Conservation (phyloP, 2,113 vertebrate species). For the Nyctereutes procyonoides region DNA sequence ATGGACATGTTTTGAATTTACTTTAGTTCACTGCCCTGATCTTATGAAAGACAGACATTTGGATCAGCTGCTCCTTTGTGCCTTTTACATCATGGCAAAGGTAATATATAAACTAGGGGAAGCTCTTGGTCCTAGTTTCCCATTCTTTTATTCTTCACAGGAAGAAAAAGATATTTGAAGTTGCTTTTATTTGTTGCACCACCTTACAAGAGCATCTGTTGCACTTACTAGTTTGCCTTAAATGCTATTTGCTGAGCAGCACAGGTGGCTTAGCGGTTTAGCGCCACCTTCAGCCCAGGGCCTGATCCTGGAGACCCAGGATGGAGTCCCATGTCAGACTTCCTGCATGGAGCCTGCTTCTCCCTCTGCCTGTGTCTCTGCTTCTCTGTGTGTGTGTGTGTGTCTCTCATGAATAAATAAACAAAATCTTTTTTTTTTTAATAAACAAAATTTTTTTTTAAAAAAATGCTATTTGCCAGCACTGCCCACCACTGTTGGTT, state of each 20-base stretch:
- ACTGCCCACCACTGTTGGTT: not conserved
- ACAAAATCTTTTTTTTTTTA: no score
- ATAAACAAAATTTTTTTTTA: no score
- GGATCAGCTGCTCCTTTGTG: constrained; percentile 97
- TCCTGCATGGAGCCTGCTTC: no score
- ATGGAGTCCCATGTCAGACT: no score
- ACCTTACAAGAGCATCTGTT: no score
- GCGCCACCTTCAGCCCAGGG: no score
- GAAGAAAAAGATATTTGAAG: no score
- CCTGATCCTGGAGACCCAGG: no score
- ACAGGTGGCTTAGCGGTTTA: no score
- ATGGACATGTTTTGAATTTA: constrained; percentile 97
- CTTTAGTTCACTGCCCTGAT: constrained; percentile 92
- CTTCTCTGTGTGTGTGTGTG: no score
- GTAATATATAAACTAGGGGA: constrained; percentile 78
- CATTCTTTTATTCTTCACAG: not conserved
- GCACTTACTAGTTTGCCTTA: constrained; percentile 45
- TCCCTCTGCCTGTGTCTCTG: no score
- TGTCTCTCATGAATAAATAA: no score
- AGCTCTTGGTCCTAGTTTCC: not conserved
- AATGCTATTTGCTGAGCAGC: not conserved
- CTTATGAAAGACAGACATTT: constrained; percentile 96
- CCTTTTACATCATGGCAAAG: constrained; percentile 96
- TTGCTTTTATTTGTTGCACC: not conserved
- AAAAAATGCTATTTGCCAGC: not conserved